Evolutionary conservation across 2,113 vertebrate species (phyloP).

Genomic region (Alectura lathami): DNA sequence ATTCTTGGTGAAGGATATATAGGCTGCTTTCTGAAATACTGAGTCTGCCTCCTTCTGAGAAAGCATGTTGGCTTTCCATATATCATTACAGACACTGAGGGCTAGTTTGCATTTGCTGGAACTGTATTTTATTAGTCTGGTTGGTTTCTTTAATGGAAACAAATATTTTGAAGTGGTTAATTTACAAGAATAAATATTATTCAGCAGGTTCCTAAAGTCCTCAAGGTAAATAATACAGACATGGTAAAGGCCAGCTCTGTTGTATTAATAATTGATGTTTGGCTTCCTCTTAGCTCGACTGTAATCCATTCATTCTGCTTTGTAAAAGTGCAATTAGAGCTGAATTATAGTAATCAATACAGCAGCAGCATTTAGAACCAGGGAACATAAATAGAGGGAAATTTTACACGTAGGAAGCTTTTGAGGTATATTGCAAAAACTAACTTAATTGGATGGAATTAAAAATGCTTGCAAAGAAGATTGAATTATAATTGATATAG

Average conservation of each 20-base stretch:
- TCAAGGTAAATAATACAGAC: constrained; percentile 58
- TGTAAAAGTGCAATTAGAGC: constrained; percentile 74
- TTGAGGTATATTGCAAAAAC: constrained; percentile 17
- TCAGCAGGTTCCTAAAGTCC: constrained; percentile 36
- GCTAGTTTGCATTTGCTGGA: background rate
- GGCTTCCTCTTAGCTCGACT: constrained; percentile 55
- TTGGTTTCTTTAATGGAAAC: constrained; percentile 52
- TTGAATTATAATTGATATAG: background rate
- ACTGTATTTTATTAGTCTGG: background rate
- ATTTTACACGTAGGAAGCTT: constrained; percentile 35
- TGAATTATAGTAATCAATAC: constrained; percentile 79
- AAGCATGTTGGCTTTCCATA: background rate
- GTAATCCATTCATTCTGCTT: constrained; percentile 65
- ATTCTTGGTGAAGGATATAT: background rate
- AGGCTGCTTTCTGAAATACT: background rate
- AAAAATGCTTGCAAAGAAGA: background rate
- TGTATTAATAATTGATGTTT: constrained; percentile 74
- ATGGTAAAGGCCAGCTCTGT: constrained; percentile 56
- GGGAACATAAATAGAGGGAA: constrained; percentile 41
- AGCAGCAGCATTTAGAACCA: constrained; percentile 62
- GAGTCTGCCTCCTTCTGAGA: background rate
- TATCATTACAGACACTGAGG: background rate
- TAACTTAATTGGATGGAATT: background rate
- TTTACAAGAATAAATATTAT: constrained; percentile 54
- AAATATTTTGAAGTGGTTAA: constrained; percentile 63